phyloP scores from a whole-genome alignment of 1,140 invertebrate species.

The Phortica variegata region DNA sequence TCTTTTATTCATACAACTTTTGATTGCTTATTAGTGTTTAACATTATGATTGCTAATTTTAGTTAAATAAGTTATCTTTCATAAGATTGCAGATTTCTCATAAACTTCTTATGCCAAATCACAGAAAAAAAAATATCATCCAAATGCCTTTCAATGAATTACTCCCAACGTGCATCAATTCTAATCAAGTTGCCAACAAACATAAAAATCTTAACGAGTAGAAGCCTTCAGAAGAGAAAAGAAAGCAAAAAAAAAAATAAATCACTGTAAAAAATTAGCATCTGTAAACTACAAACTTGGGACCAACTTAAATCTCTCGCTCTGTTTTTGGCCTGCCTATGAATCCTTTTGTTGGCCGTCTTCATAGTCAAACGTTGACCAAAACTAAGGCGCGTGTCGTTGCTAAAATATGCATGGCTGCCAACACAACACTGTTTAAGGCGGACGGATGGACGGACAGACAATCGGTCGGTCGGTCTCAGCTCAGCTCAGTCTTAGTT shows the following conservation, averaged over 20 bases:
- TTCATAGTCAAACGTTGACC: conserved; percentile 6
- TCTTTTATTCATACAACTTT: no score
- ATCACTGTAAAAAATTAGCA: conserved; percentile 48
- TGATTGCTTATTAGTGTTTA: no score
- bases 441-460: not conserved
- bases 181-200: conserved; percentile 36
- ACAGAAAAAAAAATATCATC: no score
- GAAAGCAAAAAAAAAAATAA: conserved; percentile 17
- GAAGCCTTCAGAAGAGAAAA: no score
- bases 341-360: conserved; percentile 8
- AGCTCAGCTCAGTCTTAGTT: no score
- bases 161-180: conserved; percentile 30
- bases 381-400: conserved; percentile 24
- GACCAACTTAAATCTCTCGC: not conserved
- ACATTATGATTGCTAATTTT: no score
- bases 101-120: no score
- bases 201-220: conserved; percentile 37
- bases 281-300: conserved; percentile 26
- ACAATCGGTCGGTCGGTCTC: no score
- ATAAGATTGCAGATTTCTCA: no score
- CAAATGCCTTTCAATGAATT: no score
- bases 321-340: not conserved
- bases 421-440: not conserved
- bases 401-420: conserved; percentile 32
- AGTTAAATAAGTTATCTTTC: no score